Evolutionary conservation across 2,888 invertebrate species (phyloP).

Genomic region (Acronicta aceris): DNA sequence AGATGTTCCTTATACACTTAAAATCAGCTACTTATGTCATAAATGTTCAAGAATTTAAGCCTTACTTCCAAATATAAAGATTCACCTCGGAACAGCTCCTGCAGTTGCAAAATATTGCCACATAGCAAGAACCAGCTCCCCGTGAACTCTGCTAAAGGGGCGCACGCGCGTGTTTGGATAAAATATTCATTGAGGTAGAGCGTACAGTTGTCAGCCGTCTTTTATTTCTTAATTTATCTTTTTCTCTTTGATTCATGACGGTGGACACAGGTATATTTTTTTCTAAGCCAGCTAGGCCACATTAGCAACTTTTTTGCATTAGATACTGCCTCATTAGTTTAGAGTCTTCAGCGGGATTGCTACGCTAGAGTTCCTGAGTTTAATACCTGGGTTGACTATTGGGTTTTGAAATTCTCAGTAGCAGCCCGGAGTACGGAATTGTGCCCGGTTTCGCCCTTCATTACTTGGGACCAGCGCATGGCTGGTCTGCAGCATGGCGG

Average conservation of each 20-base stretch:
- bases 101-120: slow-evolving; percentile 3
- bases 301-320: too few species aligned
- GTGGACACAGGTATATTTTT: background rate
- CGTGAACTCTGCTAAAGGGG: slow-evolving; percentile 8
- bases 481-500: too few species aligned
- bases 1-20: too few species aligned
- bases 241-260: background rate
- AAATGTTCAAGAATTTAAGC: slow-evolving; percentile 5
- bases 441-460: too few species aligned
- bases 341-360: too few species aligned
- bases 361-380: too few species aligned
- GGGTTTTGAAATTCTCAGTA: too few species aligned
- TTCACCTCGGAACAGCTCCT: background rate
- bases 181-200: slow-evolving; percentile 14
- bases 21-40: slow-evolving; percentile 24
- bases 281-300: background rate
- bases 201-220: background rate
- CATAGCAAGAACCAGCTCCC: slow-evolving; percentile 21
- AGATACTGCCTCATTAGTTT: too few species aligned
- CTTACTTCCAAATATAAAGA: slow-evolving; percentile 15
- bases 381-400: too few species aligned
- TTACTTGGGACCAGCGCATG: too few species aligned
- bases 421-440: too few species aligned
- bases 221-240: background rate
- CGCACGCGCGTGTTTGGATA: background rate